Evolutionary conservation across 2,797 vertebrate species (phyloP).

Genomic region (Microctenopoma stevenorrisi): DNA sequence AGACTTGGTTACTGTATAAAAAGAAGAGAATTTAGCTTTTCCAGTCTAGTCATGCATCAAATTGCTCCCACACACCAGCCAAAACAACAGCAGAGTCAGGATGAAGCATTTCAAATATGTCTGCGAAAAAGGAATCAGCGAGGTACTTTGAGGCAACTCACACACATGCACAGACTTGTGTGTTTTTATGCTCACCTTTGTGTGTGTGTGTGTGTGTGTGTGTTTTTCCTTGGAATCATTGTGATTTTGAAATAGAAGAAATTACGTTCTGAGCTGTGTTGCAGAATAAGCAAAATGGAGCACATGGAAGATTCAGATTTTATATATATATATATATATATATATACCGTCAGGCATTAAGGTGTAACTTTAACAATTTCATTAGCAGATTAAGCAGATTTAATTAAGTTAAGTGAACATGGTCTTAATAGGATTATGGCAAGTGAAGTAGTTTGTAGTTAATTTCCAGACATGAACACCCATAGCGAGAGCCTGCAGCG

Average conservation of each 20-base stretch:
- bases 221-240: slow-evolving; percentile 1
- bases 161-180: slow-evolving; percentile 50
- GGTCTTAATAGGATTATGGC: not conserved
- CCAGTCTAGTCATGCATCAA: slow-evolving; percentile 71
- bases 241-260: slow-evolving; percentile 12
- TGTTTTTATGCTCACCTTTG: slow-evolving; percentile 16
- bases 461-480: not conserved
- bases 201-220: not conserved
- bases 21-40: slow-evolving; percentile 50
- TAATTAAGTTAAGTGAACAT: not conserved
- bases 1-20: slow-evolving; percentile 39
- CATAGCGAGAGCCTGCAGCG: not conserved
- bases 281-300: not conserved
- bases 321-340: no score
- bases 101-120: slow-evolving; percentile 75
- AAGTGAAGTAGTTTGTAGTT: not conserved
- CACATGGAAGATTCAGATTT: not conserved
- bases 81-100: slow-evolving; percentile 63
- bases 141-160: slow-evolving; percentile 38
- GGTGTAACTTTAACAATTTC: not conserved
- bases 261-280: not conserved
- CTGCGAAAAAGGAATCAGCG: slow-evolving; percentile 52
- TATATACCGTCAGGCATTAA: not conserved
- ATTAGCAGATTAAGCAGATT: not conserved
- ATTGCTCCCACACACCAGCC: slow-evolving; percentile 60